Evolutionary conservation across 2,113 vertebrate genomes (phyloP).

Genomic region (Zosterops japonicus): DNA sequence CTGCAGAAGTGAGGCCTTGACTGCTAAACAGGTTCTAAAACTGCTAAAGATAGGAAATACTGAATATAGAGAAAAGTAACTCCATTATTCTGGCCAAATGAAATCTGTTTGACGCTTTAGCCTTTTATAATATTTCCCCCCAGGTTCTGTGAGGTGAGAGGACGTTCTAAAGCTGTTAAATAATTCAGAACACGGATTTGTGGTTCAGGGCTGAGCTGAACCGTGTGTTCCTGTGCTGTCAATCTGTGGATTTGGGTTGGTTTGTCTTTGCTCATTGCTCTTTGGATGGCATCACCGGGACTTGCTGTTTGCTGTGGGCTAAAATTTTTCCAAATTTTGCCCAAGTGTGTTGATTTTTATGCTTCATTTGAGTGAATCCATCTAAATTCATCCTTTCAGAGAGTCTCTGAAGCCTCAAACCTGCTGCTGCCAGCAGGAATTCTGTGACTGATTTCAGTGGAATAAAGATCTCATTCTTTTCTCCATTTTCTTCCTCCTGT

Average conservation of each 20-base stretch:
- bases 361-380: neutral
- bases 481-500: neutral
- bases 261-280: neutral
- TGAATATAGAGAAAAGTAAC: neutral
- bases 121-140: neutral
- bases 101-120: neutral
- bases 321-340: neutral
- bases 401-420: neutral
- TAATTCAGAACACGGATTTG: neutral
- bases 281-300: neutral
- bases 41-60: neutral
- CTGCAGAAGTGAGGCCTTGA: neutral
- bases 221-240: neutral
- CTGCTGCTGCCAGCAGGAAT: neutral
- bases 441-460: neutral
- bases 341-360: neutral
- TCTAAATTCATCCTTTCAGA: neutral
- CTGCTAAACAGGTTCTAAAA: neutral
- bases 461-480: neutral
- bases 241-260: neutral
- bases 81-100: neutral
- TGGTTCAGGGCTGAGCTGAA: neutral
- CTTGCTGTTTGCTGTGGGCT: fast-evolving
- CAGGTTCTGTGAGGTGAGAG: neutral
- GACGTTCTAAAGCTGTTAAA: neutral